A percentile compares a stretch with the other conserved stretches of the same genome.
Conservation (phyloP, 2,888 invertebrate species). For the Itoplectis maculator region DNA sequence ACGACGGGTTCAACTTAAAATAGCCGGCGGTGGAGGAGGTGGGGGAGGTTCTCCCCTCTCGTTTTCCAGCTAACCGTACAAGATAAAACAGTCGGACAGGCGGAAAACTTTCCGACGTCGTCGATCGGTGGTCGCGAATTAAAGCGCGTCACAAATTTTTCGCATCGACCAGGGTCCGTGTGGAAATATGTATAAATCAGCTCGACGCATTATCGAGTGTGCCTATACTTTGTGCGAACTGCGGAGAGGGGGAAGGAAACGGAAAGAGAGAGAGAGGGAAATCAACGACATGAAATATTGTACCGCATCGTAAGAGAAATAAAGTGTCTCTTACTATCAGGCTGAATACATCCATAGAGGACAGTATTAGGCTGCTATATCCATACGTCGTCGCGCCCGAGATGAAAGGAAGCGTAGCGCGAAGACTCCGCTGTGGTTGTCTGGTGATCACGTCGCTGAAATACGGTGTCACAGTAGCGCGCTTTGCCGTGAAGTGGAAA, state of each 20-base stretch:
- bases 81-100: background rate
- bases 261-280: too few relatives aligned
- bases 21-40: constrained; percentile 17
- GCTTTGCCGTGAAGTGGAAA: constrained; percentile 56
- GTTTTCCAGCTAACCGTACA: constrained; percentile 12
- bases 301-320: background rate
- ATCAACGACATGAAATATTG: background rate
- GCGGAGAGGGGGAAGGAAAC: too few relatives aligned
- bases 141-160: background rate
- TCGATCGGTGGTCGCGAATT: background rate
- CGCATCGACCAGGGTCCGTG: background rate
- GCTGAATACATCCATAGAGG: background rate
- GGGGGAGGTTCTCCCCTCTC: too few relatives aligned
- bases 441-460: background rate
- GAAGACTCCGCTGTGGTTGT: constrained; percentile 20
- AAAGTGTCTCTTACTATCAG: background rate
- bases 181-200: too few relatives aligned
- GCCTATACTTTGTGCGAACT: too few relatives aligned
- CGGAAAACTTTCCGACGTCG: background rate
- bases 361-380: background rate
- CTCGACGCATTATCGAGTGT: too few relatives aligned
- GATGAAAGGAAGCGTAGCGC: constrained; percentile 73
- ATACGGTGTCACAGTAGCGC: constrained; percentile 15
- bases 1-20: constrained; percentile 36
- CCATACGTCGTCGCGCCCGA: constrained; percentile 58